These are phyloP conservation scores for Nothoprocta perdicaria DNA, from an alignment of 2,113 vertebrate genomes.

Conservation along the genomic window DNA sequence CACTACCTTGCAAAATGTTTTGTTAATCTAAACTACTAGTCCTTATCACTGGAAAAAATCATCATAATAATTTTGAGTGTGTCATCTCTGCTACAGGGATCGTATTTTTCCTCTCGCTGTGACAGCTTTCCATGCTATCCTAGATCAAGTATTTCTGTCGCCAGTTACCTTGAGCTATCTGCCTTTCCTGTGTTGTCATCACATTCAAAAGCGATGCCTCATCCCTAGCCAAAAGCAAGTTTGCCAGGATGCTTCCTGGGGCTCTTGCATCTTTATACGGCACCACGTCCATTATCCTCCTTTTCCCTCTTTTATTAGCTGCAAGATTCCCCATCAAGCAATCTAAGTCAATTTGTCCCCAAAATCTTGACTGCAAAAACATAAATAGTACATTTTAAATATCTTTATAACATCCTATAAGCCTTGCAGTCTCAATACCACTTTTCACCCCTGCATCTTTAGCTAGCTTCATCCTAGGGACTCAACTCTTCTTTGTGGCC, in stretches of 20 bases:
- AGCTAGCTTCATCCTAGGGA: neutral
- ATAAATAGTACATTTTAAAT: neutral
- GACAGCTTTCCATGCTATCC: neutral
- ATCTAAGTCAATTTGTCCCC: neutral
- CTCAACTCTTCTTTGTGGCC: neutral
- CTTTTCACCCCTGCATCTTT: neutral
- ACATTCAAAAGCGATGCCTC: neutral
- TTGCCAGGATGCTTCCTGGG: neutral
- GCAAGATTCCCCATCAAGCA: neutral
- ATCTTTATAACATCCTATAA: neutral
- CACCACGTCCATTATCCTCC: neutral
- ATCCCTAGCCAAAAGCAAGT: neutral
- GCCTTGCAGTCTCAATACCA: neutral
- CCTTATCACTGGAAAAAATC: neutral
- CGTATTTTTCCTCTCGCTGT: neutral
- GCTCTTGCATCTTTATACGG: neutral
- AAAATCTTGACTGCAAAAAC: neutral
- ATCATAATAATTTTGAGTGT: neutral
- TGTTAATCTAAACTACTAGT: neutral
- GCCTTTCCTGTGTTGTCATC: neutral
- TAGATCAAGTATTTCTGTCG: neutral
- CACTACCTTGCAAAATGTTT: neutral
- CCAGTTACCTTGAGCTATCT: fast-evolving
- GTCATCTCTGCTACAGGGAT: neutral
- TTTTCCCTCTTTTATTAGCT: neutral